Evolutionary conservation across 2,888 invertebrate genomes (phyloP).

Genomic region (Catocala fraxini): DNA sequence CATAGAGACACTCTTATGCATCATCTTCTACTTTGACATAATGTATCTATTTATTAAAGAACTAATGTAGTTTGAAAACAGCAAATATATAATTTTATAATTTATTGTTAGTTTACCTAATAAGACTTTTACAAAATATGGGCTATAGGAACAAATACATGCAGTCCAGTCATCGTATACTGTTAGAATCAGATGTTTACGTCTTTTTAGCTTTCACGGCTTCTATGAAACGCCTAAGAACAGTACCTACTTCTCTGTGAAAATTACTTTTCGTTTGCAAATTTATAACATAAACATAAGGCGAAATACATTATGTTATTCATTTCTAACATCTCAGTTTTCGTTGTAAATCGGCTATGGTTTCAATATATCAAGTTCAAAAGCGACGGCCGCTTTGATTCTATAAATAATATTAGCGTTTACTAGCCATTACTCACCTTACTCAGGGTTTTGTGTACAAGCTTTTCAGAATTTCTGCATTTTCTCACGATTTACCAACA

Average conservation of each 20-base stretch:
- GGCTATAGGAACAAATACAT: too few species aligned
- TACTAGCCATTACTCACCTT: background rate
- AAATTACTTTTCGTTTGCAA: background rate
- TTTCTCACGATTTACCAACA: background rate
- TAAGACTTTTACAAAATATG: too few species aligned
- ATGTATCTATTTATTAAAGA: too few species aligned
- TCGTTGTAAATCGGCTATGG: slow-evolving; percentile 6
- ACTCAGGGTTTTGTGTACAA: background rate
- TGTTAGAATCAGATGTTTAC: background rate
- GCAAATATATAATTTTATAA: too few species aligned
- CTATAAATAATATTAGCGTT: background rate
- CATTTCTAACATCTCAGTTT: slow-evolving; percentile 1
- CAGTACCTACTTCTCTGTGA: background rate
- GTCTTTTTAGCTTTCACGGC: background rate
- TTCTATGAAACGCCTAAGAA: background rate
- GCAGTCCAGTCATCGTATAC: too few species aligned
- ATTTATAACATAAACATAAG: background rate
- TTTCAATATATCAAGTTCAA: slow-evolving; percentile 5
- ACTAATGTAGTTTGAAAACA: too few species aligned
- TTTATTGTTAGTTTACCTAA: too few species aligned
- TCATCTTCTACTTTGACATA: too few species aligned
- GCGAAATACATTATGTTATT: background rate
- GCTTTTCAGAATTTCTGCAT: background rate
- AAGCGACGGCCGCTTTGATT: slow-evolving; percentile 6
- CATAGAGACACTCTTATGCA: too few species aligned